These are phyloP conservation scores for Tenthredo distinguenda DNA, from an alignment of 2,888 invertebrate species.

Conservation along the genomic window DNA sequence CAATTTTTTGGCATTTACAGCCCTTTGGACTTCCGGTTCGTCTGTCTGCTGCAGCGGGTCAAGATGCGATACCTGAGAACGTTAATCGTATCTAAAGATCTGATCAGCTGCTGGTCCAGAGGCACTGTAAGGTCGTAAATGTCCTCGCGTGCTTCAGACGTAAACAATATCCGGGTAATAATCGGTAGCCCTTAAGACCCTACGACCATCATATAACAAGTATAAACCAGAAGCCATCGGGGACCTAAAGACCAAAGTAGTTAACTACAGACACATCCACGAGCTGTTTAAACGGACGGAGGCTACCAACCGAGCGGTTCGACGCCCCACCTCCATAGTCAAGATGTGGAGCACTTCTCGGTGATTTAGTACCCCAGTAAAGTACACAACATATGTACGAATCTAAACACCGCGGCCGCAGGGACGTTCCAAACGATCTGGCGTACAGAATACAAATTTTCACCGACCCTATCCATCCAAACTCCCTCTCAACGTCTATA, in stretches of 20 bases:
- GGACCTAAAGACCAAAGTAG: conserved; percentile 14
- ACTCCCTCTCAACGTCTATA: conserved; percentile 27
- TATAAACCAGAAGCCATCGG: conserved; percentile 37
- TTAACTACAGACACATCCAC: conserved; percentile 36
- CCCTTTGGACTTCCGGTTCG: not conserved
- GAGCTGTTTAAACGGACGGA: conserved; percentile 62
- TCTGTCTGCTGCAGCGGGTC: not conserved
- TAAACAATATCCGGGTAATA: conserved; percentile 42
- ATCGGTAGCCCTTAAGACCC: conserved; percentile 37
- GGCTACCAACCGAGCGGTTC: conserved; percentile 44
- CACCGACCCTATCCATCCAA: conserved; percentile 27
- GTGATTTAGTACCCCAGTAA: conserved; percentile 69
- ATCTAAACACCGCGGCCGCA: conserved; percentile 68
- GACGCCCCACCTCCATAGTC: conserved; percentile 51
- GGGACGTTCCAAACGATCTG: conserved; percentile 58
- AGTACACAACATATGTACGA: conserved; percentile 71
- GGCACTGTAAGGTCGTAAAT: not conserved
- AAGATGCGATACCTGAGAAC: not conserved
- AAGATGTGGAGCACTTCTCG: conserved; percentile 66
- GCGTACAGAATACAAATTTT: conserved; percentile 62
- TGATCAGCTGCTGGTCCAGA: not conserved
- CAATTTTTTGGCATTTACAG: not conserved
- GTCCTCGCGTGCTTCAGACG: not conserved
- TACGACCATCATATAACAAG: not conserved
- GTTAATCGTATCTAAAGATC: conserved; percentile 1